Base-by-base conservation (phyloP, 1,140 invertebrate genomes). In the Drosophila aff. region DNA sequence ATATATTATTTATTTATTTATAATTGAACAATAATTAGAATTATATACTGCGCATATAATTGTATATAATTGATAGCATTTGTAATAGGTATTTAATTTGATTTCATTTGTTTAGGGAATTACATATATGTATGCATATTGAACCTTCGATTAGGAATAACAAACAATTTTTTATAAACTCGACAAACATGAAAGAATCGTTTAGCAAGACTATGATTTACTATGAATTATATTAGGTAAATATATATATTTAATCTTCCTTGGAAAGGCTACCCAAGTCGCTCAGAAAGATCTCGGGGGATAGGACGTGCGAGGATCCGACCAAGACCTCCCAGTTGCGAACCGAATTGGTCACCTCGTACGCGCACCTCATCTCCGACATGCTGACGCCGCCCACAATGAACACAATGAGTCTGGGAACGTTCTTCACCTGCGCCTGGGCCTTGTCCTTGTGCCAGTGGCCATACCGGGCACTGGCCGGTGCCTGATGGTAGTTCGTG, bases 261-360 rank as follows among this genome's bases (percentile, higher is more conserved):
- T 93, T 93, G 6, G 91, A 92, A 49, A 99, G 94, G 87, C 97
- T 97, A 81, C 96, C 96, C 60, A 99, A 94, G 93, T 99, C 98
- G 50, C 95, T 96, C 23, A 99, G 94, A 94, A 99, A 99, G 67
- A 96, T 96, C 93, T 99, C 97, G 23, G 99, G 99, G 31, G 98
- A 99, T 63, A 99, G 95, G 75, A 99, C 96, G 92, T 99, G 98
- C 43, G 99, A 99, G 13, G 98, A 98, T 67, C 98, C 99, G 76
- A 99, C 96, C 79, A 99, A 97, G 33, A 99, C 98, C 94, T 99
- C 99, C 99, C 99, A 99, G 93, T 99, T 99, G 93, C 99, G 99
- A 38, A 97, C 95, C 15, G 97, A 96, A 87, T 97, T 97, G 43
- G 99, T 99, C 15, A 99, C 98, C 94, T 99, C 99, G 93, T 99